Base-by-base conservation (phyloP, 2,888 invertebrate genomes). In the Tenthredo distinguenda region DNA sequence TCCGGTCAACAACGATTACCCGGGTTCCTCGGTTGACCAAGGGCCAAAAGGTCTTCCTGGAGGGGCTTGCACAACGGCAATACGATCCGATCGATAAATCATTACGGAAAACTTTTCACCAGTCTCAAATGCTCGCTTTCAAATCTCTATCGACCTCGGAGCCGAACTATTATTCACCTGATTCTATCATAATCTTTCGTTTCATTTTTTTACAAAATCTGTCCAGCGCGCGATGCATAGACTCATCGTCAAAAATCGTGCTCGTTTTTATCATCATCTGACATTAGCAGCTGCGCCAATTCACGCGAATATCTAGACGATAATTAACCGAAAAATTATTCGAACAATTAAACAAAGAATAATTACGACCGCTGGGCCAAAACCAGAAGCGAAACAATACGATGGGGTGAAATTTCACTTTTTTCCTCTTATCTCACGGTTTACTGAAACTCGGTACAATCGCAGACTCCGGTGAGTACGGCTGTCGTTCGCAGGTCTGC, bases 1-100 rank as follows among this genome's bases (percentile, higher is more conserved):
- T 77, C 77, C 77, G 77, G 50, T 55, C 55, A 37, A 62, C 26
- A 62, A 40, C 62, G 62, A 62, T 81, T 81, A 62, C 37, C 58
- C 50, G 40, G 21, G 62, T 62, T 21, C 26, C 12, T 26, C 31
- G 40, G 81, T 43, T 62, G 81, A 81, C 81, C 81, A 34, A 81
- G 62, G 81, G 81, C 40, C 81, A n/a, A 40, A 81, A 81, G 21
- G 34, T 81, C 34, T n/a, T 50, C 10, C 4, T 15, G 62, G n/a
- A 31, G 7, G 81, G 55, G n/a, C 9, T n/a, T 12, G 18, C 18
- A 34, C 2, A n/a, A 55, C 10, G 76, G 76, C 26, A 77, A 77
- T 77, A 31, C 50, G 50, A 77, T 26, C 15, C 31, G 55, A 77
- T 77, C 77, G 77, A 77, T 50, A 31, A 55, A n/a, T 34, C 77